phyloP scores from a whole-genome alignment of 2,888 invertebrate genomes.

The Chrysolina haemoptera region DNA sequence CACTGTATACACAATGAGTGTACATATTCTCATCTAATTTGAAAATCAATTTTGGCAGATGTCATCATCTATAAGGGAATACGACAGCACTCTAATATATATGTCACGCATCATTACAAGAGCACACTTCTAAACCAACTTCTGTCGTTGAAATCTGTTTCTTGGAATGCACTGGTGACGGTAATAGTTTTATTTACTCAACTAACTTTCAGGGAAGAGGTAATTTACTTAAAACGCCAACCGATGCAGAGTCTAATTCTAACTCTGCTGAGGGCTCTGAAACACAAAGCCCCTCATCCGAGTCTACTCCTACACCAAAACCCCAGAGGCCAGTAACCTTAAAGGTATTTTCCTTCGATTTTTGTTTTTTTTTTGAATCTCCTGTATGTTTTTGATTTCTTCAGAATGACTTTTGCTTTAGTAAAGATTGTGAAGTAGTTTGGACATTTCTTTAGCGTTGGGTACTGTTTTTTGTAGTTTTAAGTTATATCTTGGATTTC shows the following conservation, averaged over 20 bases:
- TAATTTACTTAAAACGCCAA: slow-evolving; percentile 68
- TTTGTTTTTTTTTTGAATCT: slow-evolving; percentile 43
- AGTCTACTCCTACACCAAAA: slow-evolving; percentile 67
- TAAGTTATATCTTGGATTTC: neutral
- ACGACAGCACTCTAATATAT: neutral
- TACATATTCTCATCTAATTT: too few relatives aligned
- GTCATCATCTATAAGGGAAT: neutral
- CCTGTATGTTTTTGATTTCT: slow-evolving; percentile 32
- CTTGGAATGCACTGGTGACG: slow-evolving; percentile 50
- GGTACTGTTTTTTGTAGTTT: neutral
- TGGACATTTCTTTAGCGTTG: slow-evolving; percentile 17
- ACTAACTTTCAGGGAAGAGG: slow-evolving; percentile 71
- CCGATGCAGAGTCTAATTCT: slow-evolving; percentile 52
- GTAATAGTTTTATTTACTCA: slow-evolving; percentile 50
- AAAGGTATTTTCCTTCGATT: slow-evolving; percentile 70
- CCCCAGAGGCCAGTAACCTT: slow-evolving; percentile 75
- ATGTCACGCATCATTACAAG: neutral
- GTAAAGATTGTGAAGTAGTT: slow-evolving; percentile 30
- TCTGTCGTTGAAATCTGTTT: slow-evolving; percentile 1
- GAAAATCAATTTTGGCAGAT: neutral
- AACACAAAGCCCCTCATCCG: slow-evolving; percentile 63
- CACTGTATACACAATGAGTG: too few relatives aligned
- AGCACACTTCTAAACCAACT: slow-evolving; percentile 5
- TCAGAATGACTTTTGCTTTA: slow-evolving; percentile 34
- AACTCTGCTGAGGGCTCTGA: slow-evolving; percentile 64